Conservation (phyloP, 2,113 vertebrate genomes). For the Ptilorrhoa leucosticta region DNA sequence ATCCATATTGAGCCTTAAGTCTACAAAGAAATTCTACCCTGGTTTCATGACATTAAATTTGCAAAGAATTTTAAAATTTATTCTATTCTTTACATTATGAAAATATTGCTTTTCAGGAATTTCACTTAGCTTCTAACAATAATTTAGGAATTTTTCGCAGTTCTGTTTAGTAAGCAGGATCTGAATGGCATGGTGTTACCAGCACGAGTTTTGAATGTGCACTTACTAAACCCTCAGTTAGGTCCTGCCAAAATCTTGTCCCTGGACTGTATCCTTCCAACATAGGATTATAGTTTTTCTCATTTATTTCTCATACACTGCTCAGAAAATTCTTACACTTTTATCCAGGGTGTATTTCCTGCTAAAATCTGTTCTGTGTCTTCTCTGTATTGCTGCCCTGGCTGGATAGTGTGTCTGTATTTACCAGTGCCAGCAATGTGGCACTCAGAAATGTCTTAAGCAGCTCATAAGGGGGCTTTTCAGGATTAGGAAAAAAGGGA, state of each 20-base stretch:
- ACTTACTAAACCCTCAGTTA: not conserved
- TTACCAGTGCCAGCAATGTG: not conserved
- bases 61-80: not conserved
- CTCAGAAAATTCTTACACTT: not conserved
- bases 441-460: not conserved
- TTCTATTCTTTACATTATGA: not conserved
- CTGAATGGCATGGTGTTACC: not conserved
- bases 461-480: not conserved
- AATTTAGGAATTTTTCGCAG: not conserved
- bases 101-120: not conserved
- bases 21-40: not conserved
- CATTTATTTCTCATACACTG: not conserved
- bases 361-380: not conserved
- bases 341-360: not conserved
- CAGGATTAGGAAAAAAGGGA: not conserved
- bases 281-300: not conserved
- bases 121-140: not conserved
- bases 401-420: not conserved
- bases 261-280: not conserved
- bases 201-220: not conserved
- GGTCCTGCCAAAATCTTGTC: not conserved
- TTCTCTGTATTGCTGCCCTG: not conserved
- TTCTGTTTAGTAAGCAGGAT: not conserved
- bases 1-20: not conserved
- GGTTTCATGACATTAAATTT: not conserved